Conservation (phyloP, 2,797 vertebrate species). For the Macroramphosus scolopax region DNA sequence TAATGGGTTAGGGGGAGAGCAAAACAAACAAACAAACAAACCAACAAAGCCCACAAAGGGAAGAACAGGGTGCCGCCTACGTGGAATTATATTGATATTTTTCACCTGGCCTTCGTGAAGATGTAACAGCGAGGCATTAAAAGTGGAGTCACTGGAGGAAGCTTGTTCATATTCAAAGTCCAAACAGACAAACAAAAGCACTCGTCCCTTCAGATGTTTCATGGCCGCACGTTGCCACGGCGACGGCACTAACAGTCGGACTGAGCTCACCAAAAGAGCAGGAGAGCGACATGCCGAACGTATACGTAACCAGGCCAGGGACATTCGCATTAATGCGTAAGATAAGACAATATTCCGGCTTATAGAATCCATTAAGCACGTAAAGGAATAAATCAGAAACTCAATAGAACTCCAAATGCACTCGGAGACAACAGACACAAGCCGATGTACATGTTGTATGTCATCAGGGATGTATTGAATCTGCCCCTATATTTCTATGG, state of each 20-base stretch:
- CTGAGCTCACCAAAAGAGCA: not conserved
- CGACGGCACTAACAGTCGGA: not conserved
- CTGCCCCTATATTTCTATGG: too few relatives aligned
- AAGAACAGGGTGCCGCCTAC: constrained; percentile 35
- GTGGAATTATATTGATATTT: constrained; percentile 54
- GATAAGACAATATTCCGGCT: too few relatives aligned
- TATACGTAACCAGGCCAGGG: too few relatives aligned
- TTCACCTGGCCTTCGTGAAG: constrained; percentile 47
- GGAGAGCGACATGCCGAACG: not conserved
- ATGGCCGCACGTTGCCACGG: not conserved
- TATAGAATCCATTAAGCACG: too few relatives aligned
- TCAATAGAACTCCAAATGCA: too few relatives aligned
- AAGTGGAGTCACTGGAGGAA: constrained; percentile 22
- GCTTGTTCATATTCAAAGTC: not conserved
- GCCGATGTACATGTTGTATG: too few relatives aligned
- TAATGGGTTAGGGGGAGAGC: constrained; percentile 53
- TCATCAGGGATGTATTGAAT: too few relatives aligned
- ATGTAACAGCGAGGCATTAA: constrained; percentile 40
- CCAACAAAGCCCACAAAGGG: constrained; percentile 55
- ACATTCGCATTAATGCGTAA: too few relatives aligned
- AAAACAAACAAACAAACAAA: too few relatives aligned
- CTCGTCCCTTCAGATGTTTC: not conserved
- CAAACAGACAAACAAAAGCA: not conserved
- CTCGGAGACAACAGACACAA: too few relatives aligned
- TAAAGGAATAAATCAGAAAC: too few relatives aligned